Base-by-base conservation (phyloP, 2,797 vertebrate genomes). In the Odontamblyopus rebecca region DNA sequence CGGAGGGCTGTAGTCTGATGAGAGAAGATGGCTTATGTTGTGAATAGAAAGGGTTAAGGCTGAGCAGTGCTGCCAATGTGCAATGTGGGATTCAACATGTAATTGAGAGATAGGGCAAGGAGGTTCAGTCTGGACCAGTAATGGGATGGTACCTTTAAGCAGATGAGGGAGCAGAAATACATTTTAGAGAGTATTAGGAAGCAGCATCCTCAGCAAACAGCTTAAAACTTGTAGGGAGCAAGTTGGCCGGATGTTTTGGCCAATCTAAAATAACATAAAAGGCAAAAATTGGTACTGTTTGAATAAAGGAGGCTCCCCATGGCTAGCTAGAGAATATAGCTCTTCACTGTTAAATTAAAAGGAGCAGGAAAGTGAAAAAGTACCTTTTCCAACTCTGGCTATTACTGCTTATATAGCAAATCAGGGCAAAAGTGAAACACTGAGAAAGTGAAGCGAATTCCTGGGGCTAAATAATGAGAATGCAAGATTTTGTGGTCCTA, bases 1-100 rank as follows among this genome's bases (percentile, higher is more conserved):
- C 62, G 15, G 64, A 44, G 63, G 64, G 62, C 35, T 27, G 15
- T 35, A 27, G 63, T 48, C 63, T 66, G 44, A 66, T 50, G 61
- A 66, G 63, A 27, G 44, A 27, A 29, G 64, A 50, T 66, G 44
- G 41, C 41, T 66, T 50, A 50, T 66, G 29, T 26, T 30, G 44
- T 44, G 44, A 27, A 66, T 13, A 50, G 64, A 66, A 66, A 50
- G 64, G 41, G 64, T 66, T 66, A 66, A 66, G 26, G 64, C 62
- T 27, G 62, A 44, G 62, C 26, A 30, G 44, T 8, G 26, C 61
- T 62, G 32, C 30, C 61, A 62, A 35, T 62, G 61, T 9, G 61
- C 9, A 29, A 30, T 29, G 61, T 62, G 61, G 30, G 18, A 29
- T 15, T 66, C 44, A 30, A 66, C 64, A 51, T 66, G 64, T 50